A percentile compares a stretch with the other conserved stretches of the same genome.
Conservation (phyloP, 2,888 invertebrate species). For the Empis stercorea region DNA sequence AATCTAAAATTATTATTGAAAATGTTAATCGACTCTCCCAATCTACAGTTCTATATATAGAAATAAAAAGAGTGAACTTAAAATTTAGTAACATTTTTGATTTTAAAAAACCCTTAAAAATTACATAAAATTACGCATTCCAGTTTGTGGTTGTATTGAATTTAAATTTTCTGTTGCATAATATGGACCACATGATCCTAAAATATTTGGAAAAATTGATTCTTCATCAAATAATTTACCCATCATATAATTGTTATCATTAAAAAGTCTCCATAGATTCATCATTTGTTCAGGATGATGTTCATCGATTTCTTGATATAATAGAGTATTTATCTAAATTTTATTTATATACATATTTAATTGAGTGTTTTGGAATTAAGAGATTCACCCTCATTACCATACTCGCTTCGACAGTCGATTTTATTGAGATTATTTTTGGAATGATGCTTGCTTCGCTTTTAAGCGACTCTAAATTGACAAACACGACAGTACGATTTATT, state of each 20-base stretch:
- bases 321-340: slow-evolving; percentile 26
- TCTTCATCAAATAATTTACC: slow-evolving; percentile 34
- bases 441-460: no score
- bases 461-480: no score
- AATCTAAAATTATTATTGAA: slow-evolving; percentile 31
- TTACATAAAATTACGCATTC: slow-evolving; percentile 28
- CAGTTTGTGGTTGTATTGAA: slow-evolving; percentile 25
- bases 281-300: slow-evolving; percentile 31
- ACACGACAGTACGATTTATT: no score
- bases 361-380: no score
- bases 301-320: slow-evolving; percentile 31
- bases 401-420: no score
- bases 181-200: slow-evolving; percentile 32
- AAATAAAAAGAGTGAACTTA: not conserved
- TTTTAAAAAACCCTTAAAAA: not conserved
- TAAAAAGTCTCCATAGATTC: slow-evolving; percentile 31
- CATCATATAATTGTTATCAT: slow-evolving; percentile 35
- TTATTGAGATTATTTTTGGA: no score
- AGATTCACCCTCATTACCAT: no score
- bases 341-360: not conserved
- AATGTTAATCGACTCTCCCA: slow-evolving; percentile 29
- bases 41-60: slow-evolving; percentile 23
- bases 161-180: slow-evolving; percentile 30
- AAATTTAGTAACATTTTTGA: not conserved
- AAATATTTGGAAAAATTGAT: slow-evolving; percentile 28